Base-by-base conservation (phyloP, 2,888 invertebrate genomes). In the Eurois occulta region DNA sequence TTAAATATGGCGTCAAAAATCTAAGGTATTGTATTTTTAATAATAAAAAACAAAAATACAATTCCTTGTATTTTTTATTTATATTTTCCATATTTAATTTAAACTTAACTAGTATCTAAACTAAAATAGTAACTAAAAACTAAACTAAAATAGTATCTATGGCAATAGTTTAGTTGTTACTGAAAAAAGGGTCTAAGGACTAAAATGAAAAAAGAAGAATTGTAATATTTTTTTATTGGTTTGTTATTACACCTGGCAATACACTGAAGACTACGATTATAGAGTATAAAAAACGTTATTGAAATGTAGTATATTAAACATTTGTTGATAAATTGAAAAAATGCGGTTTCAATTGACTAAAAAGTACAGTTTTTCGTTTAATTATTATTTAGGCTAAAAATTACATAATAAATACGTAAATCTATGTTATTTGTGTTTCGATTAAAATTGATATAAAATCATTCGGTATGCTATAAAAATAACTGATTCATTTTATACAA, bases 141-240 rank as follows among this genome's bases (percentile, higher is more conserved):
- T n/a, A n/a, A n/a, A n/a, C n/a, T n/a, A n/a, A n/a, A n/a, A n/a
- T n/a, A n/a, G n/a, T n/a, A n/a, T n/a, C n/a, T n/a, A n/a, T n/a
- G n/a, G n/a, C n/a, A n/a, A n/a, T n/a, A 28, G 10, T 21, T 32
- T 32, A 28, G 7, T 32, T 16, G 28, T 58, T 16, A 55, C 52
- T 11, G 11, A 55, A n/a, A 55, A 11, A 3, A 6, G 58, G 7
- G 16, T 41, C 3, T 6, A 38, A 65, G 4, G 13, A 18, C 0
- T 16, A 52, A 79, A 84, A 83, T 78, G 32, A 83, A 87, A 82
- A n/a, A 77, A 60, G 1, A 55, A 16, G 21, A 71, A 77, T 78
- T 83, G 77, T 83, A 80, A 85, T 86, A 85, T 86, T 69, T 70
- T 83, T 88, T 87, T 87, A 89, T 84, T 88, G 72, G 38, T 87